Base-by-base conservation (phyloP, 2,888 invertebrate species). In the Phytoseiulus persimilis region DNA sequence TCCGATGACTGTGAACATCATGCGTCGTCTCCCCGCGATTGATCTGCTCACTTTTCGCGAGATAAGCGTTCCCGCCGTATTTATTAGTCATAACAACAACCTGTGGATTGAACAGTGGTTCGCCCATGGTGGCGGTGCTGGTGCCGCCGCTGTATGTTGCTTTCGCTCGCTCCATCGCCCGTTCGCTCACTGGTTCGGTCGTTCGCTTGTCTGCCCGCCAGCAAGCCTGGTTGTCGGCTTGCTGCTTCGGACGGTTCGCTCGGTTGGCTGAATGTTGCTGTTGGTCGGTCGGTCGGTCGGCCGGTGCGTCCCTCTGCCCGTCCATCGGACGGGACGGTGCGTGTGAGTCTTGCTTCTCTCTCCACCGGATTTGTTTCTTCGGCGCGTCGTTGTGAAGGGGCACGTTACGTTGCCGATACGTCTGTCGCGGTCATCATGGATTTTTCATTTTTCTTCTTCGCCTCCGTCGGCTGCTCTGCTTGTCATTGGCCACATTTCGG, bases 61-160 rank as follows among this genome's bases (percentile, higher is more conserved):
- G 65, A 65, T 65, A 23, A 3, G 65, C 65, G 1, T 11, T 18
- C 1, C 65, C 65, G 65, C 65, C 65, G 65, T 65, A 65, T 65
- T 65, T 65, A 65, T 65, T 65, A 65, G 65, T 65, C 65, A 65
- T 65, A 65, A 65, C 65, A 65, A 65, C 65, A 65, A 65, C 65
- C 65, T 65, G 65, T 65, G 65, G 65, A 65, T 65, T 65, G 65
- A 65, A 65, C 65, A 65, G 65, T 23, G 65, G 65, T 65, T 65
- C 65, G 65, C 65, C 65, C 18, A 65, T 28, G 65, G 9, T 65
- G 65, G 65, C 18, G 65, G 65, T 65, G 65, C 65, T 65, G 65
- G 65, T 65, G 65, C 65, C 28, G 65, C 65, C 28, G 65, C 65
- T 65, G 65, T 65, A 65, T 65, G 65, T 65, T 65, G 65, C 65